phyloP scores from a whole-genome alignment of 2,797 vertebrate genomes.

The Peromyscus eremicus region DNA sequence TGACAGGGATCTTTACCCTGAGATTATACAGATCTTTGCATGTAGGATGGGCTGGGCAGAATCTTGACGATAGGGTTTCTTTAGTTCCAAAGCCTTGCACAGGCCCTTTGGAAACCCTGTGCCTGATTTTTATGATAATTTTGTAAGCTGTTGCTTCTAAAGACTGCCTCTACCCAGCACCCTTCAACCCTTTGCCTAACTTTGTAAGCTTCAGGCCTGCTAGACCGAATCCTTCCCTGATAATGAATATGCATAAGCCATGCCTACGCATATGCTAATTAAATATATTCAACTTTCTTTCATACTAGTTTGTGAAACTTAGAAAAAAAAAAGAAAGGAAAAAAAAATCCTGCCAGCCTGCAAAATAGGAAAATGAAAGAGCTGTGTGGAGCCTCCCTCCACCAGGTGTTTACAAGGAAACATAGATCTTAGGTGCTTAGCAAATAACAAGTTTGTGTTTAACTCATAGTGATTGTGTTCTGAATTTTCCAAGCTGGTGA shows the following conservation, averaged over 20 bases:
- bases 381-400: constrained; percentile 68
- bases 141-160: constrained; percentile 7
- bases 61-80: not conserved
- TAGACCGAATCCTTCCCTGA: not conserved
- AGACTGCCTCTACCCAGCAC: not conserved
- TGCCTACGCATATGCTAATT: not conserved
- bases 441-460: constrained; percentile 77
- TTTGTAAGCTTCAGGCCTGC: not conserved
- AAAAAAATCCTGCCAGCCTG: not conserved
- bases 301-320: not conserved
- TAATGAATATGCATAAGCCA: constrained; percentile 1
- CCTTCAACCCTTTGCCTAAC: not conserved
- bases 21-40: fast-evolving
- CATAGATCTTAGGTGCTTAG: constrained; percentile 79
- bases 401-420: constrained; percentile 72
- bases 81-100: not conserved
- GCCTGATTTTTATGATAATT: not conserved
- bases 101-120: not conserved
- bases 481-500: constrained; percentile 81
- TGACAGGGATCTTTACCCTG: too few species aligned
- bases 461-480: constrained; percentile 70
- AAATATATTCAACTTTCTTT: constrained; percentile 56
- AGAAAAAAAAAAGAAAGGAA: not conserved
- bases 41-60: not conserved
- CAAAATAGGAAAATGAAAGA: constrained; percentile 68